phyloP scores from a whole-genome alignment of 2,113 vertebrate species.

The Pituophis catenifer region DNA sequence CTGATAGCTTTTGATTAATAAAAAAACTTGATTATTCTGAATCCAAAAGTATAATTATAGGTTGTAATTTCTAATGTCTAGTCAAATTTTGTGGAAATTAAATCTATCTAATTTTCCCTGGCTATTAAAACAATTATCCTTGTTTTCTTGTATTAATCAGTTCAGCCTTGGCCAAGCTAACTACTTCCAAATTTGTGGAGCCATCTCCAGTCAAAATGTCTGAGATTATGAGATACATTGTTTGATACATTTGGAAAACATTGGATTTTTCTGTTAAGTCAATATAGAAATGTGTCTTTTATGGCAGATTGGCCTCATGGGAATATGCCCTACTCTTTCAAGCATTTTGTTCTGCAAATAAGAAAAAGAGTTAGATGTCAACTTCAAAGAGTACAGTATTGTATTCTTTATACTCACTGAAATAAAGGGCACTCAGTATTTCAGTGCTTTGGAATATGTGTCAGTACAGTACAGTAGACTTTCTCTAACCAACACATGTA shows the following conservation, averaged over 20 bases:
- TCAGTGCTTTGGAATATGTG: background rate
- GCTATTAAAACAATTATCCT: constrained; percentile 4
- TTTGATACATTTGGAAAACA: background rate
- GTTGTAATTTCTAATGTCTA: background rate
- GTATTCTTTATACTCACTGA: background rate
- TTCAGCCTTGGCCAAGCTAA: background rate
- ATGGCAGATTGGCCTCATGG: background rate
- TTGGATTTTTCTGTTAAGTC: background rate
- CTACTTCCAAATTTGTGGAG: background rate
- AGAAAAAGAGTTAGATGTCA: background rate
- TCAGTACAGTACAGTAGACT: background rate
- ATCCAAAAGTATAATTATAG: constrained; percentile 28
- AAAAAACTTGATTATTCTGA: background rate
- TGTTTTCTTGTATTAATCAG: background rate
- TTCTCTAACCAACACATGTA: background rate
- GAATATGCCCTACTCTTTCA: background rate
- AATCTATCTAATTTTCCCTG: background rate
- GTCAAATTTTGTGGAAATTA: constrained; percentile 8
- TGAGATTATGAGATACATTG: background rate
- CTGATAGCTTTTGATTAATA: constrained; percentile 32
- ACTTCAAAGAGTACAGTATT: background rate
- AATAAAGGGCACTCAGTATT: background rate
- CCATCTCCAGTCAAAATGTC: background rate
- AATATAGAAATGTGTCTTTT: background rate
- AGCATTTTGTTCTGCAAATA: background rate